Base-by-base conservation (phyloP, 2,888 invertebrate genomes). In the Lasioglossum pauxillum region DNA sequence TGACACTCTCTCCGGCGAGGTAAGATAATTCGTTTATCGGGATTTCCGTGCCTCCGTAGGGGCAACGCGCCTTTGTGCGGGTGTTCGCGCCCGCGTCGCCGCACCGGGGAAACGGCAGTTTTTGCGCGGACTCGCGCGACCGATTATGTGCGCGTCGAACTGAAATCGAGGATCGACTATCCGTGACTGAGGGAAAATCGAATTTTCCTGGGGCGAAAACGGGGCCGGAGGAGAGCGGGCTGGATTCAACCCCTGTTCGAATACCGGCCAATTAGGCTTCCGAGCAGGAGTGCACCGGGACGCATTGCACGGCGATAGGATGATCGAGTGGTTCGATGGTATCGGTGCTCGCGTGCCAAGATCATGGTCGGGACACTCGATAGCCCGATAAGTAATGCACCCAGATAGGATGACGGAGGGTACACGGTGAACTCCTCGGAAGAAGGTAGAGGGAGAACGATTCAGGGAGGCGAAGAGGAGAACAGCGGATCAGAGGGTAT, bases 261-360 rank as follows among this genome's bases (percentile, higher is more conserved):
- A 78, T 75, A 73, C 78, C 75, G 85, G 84, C 87, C 90, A 92
- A 90, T 92, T 92, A 92, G 91, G 88, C 85, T 89, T 80, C 88
- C 88, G 88, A 87, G 88, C 86, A 77, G 76, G 75, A 86, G 85
- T 88, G 88, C 88, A 86, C 78, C 82, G 64, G 87, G 82, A 75
- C 82, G 88, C 92, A 93, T 93, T 90, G 90, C 90, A 83, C 93
- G 93, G 93, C 91, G 94, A 94, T 94, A 93, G 93, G 93, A 94
- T 94, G 94, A 94, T 94, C 93, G 93, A 94, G 91, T 88, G 93
- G 88, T 80, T 80, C 89, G 94, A 94, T 94, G 82, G 90, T 93
- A 93, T 93, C 94, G 86, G 89, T 82, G 90, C 89, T 93, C 93
- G 94, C 93, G 93, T 93, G 93, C 93, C 93, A 92, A 91, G 92